Percentiles rank a stretch among this genome's conserved stretches.
Evolutionary conservation across 2,797 vertebrate species (phyloP).

Genomic region (Balearica regulorum): DNA sequence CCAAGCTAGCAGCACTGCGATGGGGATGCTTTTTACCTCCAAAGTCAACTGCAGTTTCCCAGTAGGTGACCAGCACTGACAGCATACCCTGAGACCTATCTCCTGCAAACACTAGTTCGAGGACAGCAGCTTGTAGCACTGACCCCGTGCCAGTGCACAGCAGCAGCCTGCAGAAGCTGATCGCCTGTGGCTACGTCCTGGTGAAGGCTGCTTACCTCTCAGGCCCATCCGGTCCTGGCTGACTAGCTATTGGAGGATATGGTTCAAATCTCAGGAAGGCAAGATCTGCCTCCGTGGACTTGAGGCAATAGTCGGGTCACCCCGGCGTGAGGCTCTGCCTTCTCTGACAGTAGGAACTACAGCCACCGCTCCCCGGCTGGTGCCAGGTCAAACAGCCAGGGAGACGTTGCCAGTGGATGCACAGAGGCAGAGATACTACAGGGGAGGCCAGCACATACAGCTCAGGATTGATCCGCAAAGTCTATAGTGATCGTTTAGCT

Average conservation of each 20-base stretch:
- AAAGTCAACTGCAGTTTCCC: not conserved
- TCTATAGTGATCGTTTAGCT: not conserved
- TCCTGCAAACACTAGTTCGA: not conserved
- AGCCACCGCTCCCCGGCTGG: not conserved
- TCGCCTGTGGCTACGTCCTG: not conserved
- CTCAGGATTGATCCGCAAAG: not conserved
- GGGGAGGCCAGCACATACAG: accelerated
- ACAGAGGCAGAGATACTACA: not conserved
- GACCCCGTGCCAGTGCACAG: not conserved
- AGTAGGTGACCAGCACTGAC: not conserved
- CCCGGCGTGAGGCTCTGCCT: not conserved
- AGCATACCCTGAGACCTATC: not conserved
- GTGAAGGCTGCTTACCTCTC: not conserved
- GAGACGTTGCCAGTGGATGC: not conserved
- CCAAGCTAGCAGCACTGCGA: not conserved
- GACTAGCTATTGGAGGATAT: not conserved
- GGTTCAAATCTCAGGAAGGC: not conserved
- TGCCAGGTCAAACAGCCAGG: not conserved
- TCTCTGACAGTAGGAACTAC: not conserved
- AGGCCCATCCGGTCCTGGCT: not conserved
- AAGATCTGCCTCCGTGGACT: not conserved
- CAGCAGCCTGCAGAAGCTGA: not conserved
- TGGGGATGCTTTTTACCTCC: not conserved
- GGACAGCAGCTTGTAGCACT: not conserved
- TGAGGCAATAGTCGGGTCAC: not conserved